Evolutionary conservation across 92 coral and sea anemone species (phyloP).

Genomic region (Epizoanthus stellaris): DNA sequence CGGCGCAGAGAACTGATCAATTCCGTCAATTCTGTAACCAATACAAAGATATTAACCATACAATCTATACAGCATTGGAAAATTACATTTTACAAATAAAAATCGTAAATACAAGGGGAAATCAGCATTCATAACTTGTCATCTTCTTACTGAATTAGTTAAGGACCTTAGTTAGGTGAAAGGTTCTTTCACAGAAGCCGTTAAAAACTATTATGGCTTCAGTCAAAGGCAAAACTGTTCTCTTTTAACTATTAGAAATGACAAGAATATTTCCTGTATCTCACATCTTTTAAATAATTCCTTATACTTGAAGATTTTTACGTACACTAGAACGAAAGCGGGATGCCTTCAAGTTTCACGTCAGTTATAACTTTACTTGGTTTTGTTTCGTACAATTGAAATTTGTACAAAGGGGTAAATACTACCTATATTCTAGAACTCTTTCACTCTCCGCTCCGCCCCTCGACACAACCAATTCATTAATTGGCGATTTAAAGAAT

Average conservation of each 20-base stretch:
- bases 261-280: slow-evolving; percentile 3
- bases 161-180: slow-evolving; percentile 31
- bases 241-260: slow-evolving; percentile 4
- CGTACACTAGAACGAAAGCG: not conserved
- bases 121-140: slow-evolving; percentile 25
- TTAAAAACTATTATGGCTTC: slow-evolving; percentile 29
- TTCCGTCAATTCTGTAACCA: no score
- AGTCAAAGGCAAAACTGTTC: slow-evolving; percentile 14
- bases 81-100: not conserved
- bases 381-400: slow-evolving; percentile 38
- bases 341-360: slow-evolving; percentile 7
- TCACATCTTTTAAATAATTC: slow-evolving; percentile 28
- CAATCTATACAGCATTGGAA: not conserved
- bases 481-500: not conserved
- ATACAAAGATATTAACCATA: not conserved
- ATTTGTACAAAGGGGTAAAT: slow-evolving; percentile 9
- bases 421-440: not conserved
- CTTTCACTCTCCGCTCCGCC: slow-evolving; percentile 19
- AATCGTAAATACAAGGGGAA: slow-evolving; percentile 5
- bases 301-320: not conserved
- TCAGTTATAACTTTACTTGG: slow-evolving; percentile 29
- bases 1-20: not conserved
- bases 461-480: slow-evolving; percentile 11
- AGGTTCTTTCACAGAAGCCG: slow-evolving; percentile 29
- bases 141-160: slow-evolving; percentile 37